Base-by-base conservation (phyloP, 2,113 vertebrate genomes). In the Astatotilapia flaviijosephi region DNA sequence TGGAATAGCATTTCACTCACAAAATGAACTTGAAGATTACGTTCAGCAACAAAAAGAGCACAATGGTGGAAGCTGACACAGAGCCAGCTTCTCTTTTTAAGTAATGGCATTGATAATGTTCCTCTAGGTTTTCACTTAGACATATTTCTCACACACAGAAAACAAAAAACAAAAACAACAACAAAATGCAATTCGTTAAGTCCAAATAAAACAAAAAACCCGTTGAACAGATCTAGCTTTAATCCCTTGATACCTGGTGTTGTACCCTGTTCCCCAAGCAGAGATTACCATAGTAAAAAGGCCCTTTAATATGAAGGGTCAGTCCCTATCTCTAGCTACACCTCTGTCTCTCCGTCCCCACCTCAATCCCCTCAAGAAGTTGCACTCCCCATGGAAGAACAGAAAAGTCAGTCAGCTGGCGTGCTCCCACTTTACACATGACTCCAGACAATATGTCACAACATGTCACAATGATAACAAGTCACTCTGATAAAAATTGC, bases 301-400 rank as follows among this genome's bases (percentile, higher is more conserved):
- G 89, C 95, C 93, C 95, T 96, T 96, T 96, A 96, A 96, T 96
- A 95, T 95, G 95, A 96, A 96, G 95, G 94, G 93, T 87, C 93
- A n/a, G 86, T 94, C 87, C 92, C 92, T 90, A 90, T 87, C 81
- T 84, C 73, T 84, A 93, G 82, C 86, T 88, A 85, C 84, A 68
- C 80, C 60, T 86, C 89, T 8, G 35, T 58, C 85, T 87, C 85
- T 26, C 73, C 79, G 35, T 40, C 81, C 73, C 28, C 84, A 73
- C 65, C 62, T 85, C 58, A 35, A 65, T 75, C 82, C 88, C 65
- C 83, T 65, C 13, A 7, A 94, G 89, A 86, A 84, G 81, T 83
- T 84, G 51, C 42, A 77, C 89, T 88, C 82, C 90, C 87, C 89
- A 45, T 87, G 94, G 94, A 95, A 93, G 91, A 95, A 95, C 93